Base-by-base conservation (phyloP, 1,140 invertebrate species). In the Orchestia grillus region DNA sequence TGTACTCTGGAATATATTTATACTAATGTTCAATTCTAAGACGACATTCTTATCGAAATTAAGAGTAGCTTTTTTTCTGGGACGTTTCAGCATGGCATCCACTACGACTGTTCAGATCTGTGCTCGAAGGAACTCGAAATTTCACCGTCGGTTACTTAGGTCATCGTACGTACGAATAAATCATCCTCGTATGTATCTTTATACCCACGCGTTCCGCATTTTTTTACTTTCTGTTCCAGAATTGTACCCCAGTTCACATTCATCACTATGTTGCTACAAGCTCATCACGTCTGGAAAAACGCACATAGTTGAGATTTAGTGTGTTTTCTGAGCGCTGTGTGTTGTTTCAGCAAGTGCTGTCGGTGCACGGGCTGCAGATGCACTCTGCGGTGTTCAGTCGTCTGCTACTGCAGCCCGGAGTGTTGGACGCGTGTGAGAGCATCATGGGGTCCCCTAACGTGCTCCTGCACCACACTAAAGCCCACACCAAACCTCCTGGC, bases 391-490 rank as follows among this genome's bases (percentile, higher is more conserved):
- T 98, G 4, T 98, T 98, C 96, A 98, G 97, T 0, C 97, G 97
- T 94, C 96, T 98, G n/a, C 97, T 98, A n/a, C 97, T 97, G 95
- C 97, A 98, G 96, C 96, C 97, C 15, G 97, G 97, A 95, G 96
- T 98, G 28, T 96, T 98, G 88, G 98, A 98, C 95, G 98, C 98
- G 0, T 97, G 98, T 36, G 98, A 98, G 96, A 98, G 98, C 96
- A 96, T 98, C 0, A 98, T 98, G 97, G 97, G 97, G 0, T 98
- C 98, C 0, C 97, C 97, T 96, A 98, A 98, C 96, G 98, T 98
- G 95, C 96, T 98, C 8, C 97, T 98, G 1, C 98, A 98, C 97
- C 98, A 98, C 97, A 98, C 98, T 3, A 98, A 98, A 97, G 98
- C 98, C 0, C 98, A 98, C 96, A 97, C 97, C 4, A 98, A 98